phyloP scores from a whole-genome alignment of 2,797 vertebrate genomes.

The Nyctibius grandis region DNA sequence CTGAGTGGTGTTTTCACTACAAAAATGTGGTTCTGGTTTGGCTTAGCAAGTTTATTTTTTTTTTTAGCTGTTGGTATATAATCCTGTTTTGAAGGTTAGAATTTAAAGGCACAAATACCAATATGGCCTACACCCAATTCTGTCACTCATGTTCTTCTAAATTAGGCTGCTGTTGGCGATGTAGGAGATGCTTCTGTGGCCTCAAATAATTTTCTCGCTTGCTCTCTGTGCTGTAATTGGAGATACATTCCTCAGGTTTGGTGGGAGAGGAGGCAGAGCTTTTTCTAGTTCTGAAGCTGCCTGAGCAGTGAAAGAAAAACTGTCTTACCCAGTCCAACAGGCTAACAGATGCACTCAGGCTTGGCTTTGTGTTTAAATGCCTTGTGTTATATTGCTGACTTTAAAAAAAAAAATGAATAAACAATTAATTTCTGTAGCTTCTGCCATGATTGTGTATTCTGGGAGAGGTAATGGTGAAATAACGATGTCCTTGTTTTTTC shows the following conservation, averaged over 20 bases:
- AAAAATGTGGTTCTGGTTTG: background rate
- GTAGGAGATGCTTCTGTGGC: background rate
- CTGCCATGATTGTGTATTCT: accelerated
- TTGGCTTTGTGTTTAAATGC: background rate
- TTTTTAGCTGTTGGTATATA: background rate
- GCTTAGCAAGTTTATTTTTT: background rate
- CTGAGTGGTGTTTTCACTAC: background rate
- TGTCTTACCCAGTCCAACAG: too few relatives aligned
- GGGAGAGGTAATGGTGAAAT: background rate
- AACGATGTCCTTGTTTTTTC: background rate
- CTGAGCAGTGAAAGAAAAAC: background rate
- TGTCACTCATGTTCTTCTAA: background rate
- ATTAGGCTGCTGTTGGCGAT: background rate
- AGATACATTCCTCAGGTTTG: background rate
- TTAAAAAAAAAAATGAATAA: background rate
- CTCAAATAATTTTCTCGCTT: background rate
- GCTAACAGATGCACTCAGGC: background rate
- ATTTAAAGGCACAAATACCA: background rate
- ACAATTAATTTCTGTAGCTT: background rate
- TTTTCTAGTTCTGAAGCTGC: background rate
- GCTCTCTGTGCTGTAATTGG: background rate
- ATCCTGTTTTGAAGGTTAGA: background rate
- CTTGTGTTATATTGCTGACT: background rate
- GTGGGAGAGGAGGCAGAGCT: background rate
- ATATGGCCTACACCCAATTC: accelerated